A percentile compares a stretch with the other conserved stretches of the same genome.
Conservation (phyloP, 2,888 invertebrate genomes). For the Smittia sp. region DNA sequence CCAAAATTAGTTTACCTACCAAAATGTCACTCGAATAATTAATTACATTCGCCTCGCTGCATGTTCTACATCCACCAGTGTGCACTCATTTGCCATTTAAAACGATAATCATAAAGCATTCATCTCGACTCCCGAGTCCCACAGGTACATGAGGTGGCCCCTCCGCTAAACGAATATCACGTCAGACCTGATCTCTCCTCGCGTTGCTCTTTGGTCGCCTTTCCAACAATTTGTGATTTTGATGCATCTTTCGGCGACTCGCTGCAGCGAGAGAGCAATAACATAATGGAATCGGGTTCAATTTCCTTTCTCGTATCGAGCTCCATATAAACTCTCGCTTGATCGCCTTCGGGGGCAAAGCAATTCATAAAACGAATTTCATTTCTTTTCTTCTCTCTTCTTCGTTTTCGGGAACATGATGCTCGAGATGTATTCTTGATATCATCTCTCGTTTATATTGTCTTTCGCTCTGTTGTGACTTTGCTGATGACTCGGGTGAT, state of each 20-base stretch:
- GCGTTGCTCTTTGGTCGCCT: not conserved
- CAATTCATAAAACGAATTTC: slow-evolving; percentile 19
- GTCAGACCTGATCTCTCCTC: not conserved
- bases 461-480: not conserved
- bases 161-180: not conserved
- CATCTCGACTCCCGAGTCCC: slow-evolving; percentile 1
- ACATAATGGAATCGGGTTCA: slow-evolving; percentile 41
- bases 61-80: slow-evolving; percentile 20
- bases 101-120: slow-evolving; percentile 37
- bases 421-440: slow-evolving; percentile 7
- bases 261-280: slow-evolving; percentile 24
- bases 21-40: slow-evolving; percentile 24
- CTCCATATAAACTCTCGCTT: slow-evolving; percentile 21
- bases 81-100: slow-evolving; percentile 40
- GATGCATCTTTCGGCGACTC: not conserved
- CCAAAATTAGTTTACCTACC: slow-evolving; percentile 1
- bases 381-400: slow-evolving; percentile 19
- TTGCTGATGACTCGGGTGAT: slow-evolving; percentile 5
- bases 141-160: slow-evolving; percentile 2
- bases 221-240: slow-evolving; percentile 20
- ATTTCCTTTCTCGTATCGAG: slow-evolving; percentile 15
- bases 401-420: not conserved
- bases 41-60: slow-evolving; percentile 11
- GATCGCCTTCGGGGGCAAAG: slow-evolving; percentile 13
- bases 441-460: slow-evolving; percentile 26